Percentiles rank a stretch among this genome's conserved stretches.
phyloP scores from a whole-genome alignment of 2,113 vertebrate genomes.

The Gila orcuttii region DNA sequence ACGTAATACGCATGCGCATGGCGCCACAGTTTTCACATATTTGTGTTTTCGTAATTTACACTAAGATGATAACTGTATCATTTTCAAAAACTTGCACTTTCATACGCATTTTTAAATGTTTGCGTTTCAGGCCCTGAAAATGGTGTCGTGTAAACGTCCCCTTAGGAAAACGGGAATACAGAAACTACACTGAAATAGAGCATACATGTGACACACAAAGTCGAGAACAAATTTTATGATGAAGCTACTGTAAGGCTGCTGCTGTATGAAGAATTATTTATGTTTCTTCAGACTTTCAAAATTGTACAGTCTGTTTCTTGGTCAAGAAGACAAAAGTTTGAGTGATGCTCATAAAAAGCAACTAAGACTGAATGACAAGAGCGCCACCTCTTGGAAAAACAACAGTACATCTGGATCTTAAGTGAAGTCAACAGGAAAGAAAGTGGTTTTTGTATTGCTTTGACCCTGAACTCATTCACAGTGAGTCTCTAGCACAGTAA shows the following conservation, averaged over 20 bases:
- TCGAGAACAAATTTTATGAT: background rate
- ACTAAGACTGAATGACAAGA: background rate
- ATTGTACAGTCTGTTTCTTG: too few relatives aligned
- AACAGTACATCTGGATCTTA: background rate
- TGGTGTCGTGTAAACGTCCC: too few relatives aligned
- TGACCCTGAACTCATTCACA: background rate
- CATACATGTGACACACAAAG: background rate
- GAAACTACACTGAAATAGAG: too few relatives aligned
- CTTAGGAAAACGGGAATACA: too few relatives aligned
- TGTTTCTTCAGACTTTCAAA: background rate
- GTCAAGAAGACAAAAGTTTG: background rate
- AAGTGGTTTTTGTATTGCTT: slow-evolving; percentile 21
- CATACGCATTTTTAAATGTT: too few relatives aligned
- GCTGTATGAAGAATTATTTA: background rate
- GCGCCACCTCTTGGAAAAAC: background rate
- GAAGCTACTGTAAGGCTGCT: background rate
- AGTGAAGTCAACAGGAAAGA: background rate
- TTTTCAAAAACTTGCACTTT: background rate
- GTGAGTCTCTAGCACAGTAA: too few relatives aligned
- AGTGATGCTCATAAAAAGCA: background rate
- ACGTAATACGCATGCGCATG: too few relatives aligned
- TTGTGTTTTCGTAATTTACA: too few relatives aligned
- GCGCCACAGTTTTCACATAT: too few relatives aligned
- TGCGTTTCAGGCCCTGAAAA: too few relatives aligned
- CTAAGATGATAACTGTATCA: background rate